A percentile compares a stretch with the other conserved stretches of the same genome.
Evolutionary conservation across 2,888 invertebrate genomes (phyloP).

Genomic region (Phasia obesa): DNA sequence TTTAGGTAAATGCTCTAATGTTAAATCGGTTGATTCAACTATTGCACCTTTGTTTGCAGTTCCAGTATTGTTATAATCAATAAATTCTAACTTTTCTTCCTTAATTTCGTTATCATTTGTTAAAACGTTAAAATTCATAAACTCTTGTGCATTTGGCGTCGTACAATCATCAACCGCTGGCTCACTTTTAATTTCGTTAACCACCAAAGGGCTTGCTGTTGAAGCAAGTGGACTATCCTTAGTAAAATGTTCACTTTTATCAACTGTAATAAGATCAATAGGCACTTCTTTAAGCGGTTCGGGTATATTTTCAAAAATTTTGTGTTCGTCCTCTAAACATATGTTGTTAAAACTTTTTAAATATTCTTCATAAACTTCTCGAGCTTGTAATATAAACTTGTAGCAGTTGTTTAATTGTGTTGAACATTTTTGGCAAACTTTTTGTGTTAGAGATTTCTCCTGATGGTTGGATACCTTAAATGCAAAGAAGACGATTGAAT

Average conservation of each 20-base stretch:
- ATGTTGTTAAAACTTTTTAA: not conserved
- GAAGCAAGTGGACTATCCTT: slow-evolving; percentile 17
- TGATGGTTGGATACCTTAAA: slow-evolving; percentile 29
- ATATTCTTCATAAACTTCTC: slow-evolving; percentile 39
- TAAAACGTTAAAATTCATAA: not conserved
- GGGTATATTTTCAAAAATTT: slow-evolving; percentile 46
- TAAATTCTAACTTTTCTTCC: slow-evolving; percentile 27
- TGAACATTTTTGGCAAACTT: slow-evolving; percentile 62
- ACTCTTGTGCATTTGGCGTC: not conserved
- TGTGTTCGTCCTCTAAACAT: not conserved
- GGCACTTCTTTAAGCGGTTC: slow-evolving; percentile 59
- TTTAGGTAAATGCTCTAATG: not conserved
- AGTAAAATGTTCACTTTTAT: slow-evolving; percentile 1
- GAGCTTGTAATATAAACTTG: slow-evolving; percentile 55
- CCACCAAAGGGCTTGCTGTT: not conserved
- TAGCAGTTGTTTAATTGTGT: slow-evolving; percentile 57
- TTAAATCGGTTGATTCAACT: not conserved
- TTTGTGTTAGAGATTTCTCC: slow-evolving; percentile 57
- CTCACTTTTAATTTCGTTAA: slow-evolving; percentile 45
- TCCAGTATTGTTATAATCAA: not conserved
- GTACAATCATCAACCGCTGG: slow-evolving; percentile 9
- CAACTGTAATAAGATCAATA: slow-evolving; percentile 27
- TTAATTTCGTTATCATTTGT: slow-evolving; percentile 28
- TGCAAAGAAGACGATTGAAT: not conserved
- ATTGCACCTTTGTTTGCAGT: not conserved